Conservation (phyloP, 1,140 invertebrate species). For the Bombus cullumanus region DNA sequence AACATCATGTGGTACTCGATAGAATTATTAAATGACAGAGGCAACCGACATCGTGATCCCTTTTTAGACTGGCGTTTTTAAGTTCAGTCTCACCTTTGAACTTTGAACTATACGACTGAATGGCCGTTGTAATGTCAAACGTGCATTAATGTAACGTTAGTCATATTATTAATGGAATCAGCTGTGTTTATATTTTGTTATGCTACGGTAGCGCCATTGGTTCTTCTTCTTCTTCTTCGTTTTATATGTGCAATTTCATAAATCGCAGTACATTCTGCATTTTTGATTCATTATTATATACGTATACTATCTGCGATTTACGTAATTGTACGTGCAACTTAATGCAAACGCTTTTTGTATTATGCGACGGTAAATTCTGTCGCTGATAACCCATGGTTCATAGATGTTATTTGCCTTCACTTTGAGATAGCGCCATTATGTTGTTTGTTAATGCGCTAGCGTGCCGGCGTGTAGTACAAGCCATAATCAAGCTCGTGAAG, state of each 20-base stretch:
- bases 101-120: constrained; percentile 7
- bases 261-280: too few species aligned
- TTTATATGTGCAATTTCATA: neutral
- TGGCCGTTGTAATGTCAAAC: neutral
- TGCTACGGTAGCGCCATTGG: too few species aligned
- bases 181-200: neutral
- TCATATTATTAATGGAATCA: neutral
- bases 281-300: neutral
- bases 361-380: constrained; percentile 1
- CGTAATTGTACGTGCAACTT: neutral
- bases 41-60: neutral
- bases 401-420: neutral
- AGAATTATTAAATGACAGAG: neutral
- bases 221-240: neutral
- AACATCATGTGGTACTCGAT: neutral
- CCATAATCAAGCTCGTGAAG: neutral
- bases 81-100: constrained; percentile 5
- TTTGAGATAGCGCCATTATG: neutral
- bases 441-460: neutral
- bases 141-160: neutral
- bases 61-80: neutral
- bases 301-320: neutral
- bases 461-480: neutral
- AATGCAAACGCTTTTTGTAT: neutral
- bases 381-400: constrained; percentile 32